Conservation (phyloP, 2,888 invertebrate species). For the Trachelus troglodyta region DNA sequence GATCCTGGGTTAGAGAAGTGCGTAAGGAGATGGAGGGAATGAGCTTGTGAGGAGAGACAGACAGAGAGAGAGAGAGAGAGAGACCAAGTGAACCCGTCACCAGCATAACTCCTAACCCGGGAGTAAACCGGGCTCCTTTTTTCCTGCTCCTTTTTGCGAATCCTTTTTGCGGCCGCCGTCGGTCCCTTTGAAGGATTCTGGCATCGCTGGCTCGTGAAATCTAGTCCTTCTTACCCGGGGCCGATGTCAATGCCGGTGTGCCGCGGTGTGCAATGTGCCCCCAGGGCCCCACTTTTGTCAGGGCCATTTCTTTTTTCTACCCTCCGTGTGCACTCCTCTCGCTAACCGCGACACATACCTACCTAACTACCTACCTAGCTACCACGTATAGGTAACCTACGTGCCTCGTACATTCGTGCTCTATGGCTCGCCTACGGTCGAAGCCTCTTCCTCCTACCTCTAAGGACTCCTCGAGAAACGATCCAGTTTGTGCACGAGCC, state of each 20-base stretch:
- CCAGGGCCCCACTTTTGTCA: slow-evolving; percentile 6
- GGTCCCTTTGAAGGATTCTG: slow-evolving; percentile 63
- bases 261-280: slow-evolving; percentile 29
- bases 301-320: background rate
- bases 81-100: too few relatives aligned
- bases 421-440: background rate
- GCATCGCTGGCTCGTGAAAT: slow-evolving; percentile 65
- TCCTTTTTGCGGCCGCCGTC: slow-evolving; percentile 54
- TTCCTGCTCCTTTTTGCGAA: slow-evolving; percentile 35
- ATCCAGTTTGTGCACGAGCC: slow-evolving; percentile 61
- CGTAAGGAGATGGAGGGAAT: too few relatives aligned
- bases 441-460: slow-evolving; percentile 34
- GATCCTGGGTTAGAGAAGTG: too few relatives aligned
- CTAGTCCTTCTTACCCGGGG: slow-evolving; percentile 60
- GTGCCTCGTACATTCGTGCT: background rate
- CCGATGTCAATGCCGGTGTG: slow-evolving; percentile 59
- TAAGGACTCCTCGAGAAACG: slow-evolving; percentile 35
- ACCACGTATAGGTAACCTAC: slow-evolving; percentile 49
- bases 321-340: background rate
- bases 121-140: slow-evolving; percentile 15
- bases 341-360: slow-evolving; percentile 7
- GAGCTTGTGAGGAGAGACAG: background rate
- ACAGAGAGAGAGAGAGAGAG: slow-evolving; percentile 16
- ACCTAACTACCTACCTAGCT: slow-evolving; percentile 11
- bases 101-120: slow-evolving; percentile 26